phyloP scores from a whole-genome alignment of 2,888 invertebrate species.

The Amiota minor region DNA sequence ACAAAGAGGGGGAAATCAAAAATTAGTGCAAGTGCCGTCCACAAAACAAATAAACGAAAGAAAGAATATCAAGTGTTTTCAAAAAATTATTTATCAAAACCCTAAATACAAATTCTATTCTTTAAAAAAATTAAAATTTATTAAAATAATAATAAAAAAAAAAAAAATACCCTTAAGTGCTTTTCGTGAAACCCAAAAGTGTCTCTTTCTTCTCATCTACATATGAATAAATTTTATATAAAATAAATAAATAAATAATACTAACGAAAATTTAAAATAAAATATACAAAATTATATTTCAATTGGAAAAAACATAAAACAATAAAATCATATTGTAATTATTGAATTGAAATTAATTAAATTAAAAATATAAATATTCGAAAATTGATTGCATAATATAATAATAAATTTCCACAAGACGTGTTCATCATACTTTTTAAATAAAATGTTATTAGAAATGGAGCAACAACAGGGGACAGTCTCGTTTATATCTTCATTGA shows the following conservation, averaged over 20 bases:
- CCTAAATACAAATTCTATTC: conserved; percentile 16
- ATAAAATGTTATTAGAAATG: conserved; percentile 85
- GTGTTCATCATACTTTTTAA: background rate
- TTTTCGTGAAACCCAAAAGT: background rate
- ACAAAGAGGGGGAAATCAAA: background rate
- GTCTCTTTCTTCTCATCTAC: background rate
- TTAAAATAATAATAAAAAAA: conserved; percentile 23
- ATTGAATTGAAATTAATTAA: background rate
- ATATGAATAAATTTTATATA: background rate
- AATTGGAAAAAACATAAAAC: background rate
- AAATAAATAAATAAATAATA: conserved; percentile 7
- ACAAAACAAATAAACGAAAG: conserved; percentile 29
- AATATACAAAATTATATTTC: background rate
- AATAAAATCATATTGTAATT: background rate
- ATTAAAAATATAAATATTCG: background rate
- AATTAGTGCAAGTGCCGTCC: conserved; percentile 47
- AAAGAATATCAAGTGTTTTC: background rate
- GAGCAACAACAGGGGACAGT: conserved; percentile 86
- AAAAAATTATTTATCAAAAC: background rate
- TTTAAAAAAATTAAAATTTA: conserved; percentile 19
- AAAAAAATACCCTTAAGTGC: conserved; percentile 25
- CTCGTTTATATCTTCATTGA: conserved; percentile 90
- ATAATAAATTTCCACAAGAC: background rate
- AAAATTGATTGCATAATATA: background rate
- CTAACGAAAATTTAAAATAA: background rate